Base-by-base conservation (phyloP, 2,888 invertebrate species). In the Drosophila macrospina region DNA sequence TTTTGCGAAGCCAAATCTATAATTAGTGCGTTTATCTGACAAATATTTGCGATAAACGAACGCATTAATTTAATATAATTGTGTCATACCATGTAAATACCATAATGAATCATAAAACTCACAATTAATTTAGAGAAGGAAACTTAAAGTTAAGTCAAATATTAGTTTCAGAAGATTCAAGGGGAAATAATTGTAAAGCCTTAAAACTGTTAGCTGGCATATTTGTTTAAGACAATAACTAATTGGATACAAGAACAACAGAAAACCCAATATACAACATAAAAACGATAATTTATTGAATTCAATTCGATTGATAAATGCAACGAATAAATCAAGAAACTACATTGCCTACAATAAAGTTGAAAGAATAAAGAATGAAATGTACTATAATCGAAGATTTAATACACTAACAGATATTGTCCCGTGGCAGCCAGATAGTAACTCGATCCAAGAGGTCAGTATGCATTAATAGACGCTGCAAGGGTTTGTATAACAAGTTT, bases 161-260 rank as follows among this genome's bases (percentile, higher is more conserved):
- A 45, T 55, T 11, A 62, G 64, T 60, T 73, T 32, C 39, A 44
- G 48, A 37, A 32, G 10, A 34, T 41, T 24, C 5, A 28, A 16
- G 52, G 20, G 15, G n/a, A n/a, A 32, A 54, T 36, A 51, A 62
- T 16, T 52, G 48, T 57, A 60, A 59, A 74, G 41, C 66, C 68
- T 73, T 70, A 69, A 74, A 73, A 76, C 75, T 86, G 64, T 86
- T 90, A 80, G 77, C 73, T 72, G 79, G 64, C 74, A 74, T 88
- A 79, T 80, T 89, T 89, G 63, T 90, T 86, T 89, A 86, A 89
- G 88, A 90, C 88, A 89, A 89, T 89, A 89, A 89, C 55, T 72
- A 60, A 80, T 78, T 78, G 73, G 66, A 70, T 54, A 16, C 51
- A 39, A 60, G 60, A 1, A 36, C 20, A 20, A 52, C 55, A 56